Evolutionary conservation across 1,140 invertebrate genomes (phyloP).

Genomic region (Ceratoteleas bidentatus): DNA sequence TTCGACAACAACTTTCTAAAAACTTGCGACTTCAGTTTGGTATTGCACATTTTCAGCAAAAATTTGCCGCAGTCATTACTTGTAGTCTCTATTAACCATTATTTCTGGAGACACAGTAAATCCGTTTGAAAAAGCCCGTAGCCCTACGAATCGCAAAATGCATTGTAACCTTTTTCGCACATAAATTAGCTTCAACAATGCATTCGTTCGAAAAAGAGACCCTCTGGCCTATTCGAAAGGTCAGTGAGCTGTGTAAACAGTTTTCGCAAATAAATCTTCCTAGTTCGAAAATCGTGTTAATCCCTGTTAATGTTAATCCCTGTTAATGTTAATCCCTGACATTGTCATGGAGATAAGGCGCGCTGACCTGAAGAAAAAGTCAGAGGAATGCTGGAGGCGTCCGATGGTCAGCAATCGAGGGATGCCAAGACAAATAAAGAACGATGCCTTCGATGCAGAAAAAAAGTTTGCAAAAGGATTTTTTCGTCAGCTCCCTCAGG

Average conservation of each 20-base stretch:
- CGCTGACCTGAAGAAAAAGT: too few species aligned
- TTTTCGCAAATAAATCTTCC: slow-evolving; percentile 45
- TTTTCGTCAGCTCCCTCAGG: too few species aligned
- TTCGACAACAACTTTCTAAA: too few species aligned
- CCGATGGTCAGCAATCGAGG: slow-evolving; percentile 12
- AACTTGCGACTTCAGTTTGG: neutral
- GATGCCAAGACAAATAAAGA: slow-evolving; percentile 18
- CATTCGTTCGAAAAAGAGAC: too few species aligned
- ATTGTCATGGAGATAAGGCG: too few species aligned
- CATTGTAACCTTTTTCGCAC: slow-evolving; percentile 16
- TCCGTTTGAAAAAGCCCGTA: too few species aligned
- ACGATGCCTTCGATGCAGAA: neutral
- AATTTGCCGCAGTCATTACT: too few species aligned
- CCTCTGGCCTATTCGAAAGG: neutral
- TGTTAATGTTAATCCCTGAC: too few species aligned
- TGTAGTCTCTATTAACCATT: too few species aligned
- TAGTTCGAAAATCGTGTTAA: slow-evolving; percentile 26
- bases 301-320: too few species aligned
- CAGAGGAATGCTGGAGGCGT: slow-evolving; percentile 26
- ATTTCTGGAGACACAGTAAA: too few species aligned
- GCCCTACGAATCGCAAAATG: neutral
- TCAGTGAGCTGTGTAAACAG: slow-evolving; percentile 6
- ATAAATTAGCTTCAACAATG: slow-evolving; percentile 9
- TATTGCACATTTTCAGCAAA: too few species aligned
- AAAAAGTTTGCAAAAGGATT: slow-evolving; percentile 37